phyloP scores from a whole-genome alignment of 2,888 invertebrate genomes.

The Hololepta plana region DNA sequence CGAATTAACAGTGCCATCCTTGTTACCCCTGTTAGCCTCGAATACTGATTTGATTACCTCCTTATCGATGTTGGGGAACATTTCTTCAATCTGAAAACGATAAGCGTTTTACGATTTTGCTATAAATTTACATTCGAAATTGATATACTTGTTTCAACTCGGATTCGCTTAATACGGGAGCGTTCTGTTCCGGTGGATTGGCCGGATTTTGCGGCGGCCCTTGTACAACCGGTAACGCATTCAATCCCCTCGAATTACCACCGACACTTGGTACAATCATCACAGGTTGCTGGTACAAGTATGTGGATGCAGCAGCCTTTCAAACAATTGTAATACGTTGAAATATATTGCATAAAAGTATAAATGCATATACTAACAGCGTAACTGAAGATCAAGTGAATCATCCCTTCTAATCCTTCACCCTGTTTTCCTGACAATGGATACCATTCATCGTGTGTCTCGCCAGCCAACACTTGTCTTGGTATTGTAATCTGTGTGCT shows the following conservation, averaged over 20 bases:
- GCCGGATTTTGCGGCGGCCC: constrained; percentile 19
- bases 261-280: constrained; percentile 48
- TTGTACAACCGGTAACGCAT: constrained; percentile 24
- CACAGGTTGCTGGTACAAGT: constrained; percentile 40
- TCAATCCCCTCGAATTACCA: constrained; percentile 29
- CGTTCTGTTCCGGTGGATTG: constrained; percentile 10
- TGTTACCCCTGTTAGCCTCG: constrained; percentile 77
- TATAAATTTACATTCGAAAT: constrained; percentile 1
- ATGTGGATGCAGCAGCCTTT: constrained; percentile 28
- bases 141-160: constrained; percentile 44
- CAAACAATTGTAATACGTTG: constrained; percentile 7
- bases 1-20: constrained; percentile 79
- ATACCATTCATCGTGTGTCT: constrained; percentile 92
- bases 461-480: constrained; percentile 61
- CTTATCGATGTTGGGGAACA: constrained; percentile 91
- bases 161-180: constrained; percentile 32
- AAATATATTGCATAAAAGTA: constrained; percentile 14
- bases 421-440: constrained; percentile 87
- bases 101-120: no score
- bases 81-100: constrained; percentile 61
- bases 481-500: constrained; percentile 87
- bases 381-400: constrained; percentile 78
- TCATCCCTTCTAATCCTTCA: constrained; percentile 82
- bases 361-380: constrained; percentile 31
- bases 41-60: constrained; percentile 83